phyloP scores from a whole-genome alignment of 2,888 invertebrate genomes.

The Priocnemis perturbator region DNA sequence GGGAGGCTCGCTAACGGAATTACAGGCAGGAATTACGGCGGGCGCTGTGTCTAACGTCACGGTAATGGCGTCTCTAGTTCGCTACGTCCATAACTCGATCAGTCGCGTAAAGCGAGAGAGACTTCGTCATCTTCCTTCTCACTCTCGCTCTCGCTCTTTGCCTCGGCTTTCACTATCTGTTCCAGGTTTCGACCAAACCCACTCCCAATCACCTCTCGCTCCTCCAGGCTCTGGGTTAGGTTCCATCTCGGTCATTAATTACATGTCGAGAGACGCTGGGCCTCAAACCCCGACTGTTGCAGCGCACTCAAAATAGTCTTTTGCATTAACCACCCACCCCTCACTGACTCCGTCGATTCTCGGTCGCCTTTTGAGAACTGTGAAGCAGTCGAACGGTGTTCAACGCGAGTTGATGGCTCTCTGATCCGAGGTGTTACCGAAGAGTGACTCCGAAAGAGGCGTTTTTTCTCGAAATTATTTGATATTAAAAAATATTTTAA shows the following conservation, averaged over 20 bases:
- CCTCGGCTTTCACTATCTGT: constrained; percentile 22
- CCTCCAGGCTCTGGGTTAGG: constrained; percentile 34
- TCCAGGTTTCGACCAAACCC: constrained; percentile 2
- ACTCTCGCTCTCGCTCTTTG: constrained; percentile 26
- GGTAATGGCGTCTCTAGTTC: constrained; percentile 47
- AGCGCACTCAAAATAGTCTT: constrained; percentile 49
- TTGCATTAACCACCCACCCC: constrained; percentile 44
- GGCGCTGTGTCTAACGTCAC: constrained; percentile 36
- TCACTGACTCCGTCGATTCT: neutral
- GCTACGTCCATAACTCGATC: constrained; percentile 51
- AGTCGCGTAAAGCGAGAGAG: constrained; percentile 25
- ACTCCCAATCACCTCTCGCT: constrained; percentile 26
- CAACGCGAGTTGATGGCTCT: too few relatives aligned
- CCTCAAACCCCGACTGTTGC: constrained; percentile 21
- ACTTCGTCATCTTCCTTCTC: constrained; percentile 14
- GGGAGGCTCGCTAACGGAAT: constrained; percentile 21
- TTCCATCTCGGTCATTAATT: constrained; percentile 62
- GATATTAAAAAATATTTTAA: too few relatives aligned
- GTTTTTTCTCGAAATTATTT: too few relatives aligned
- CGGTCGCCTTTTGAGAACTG: too few relatives aligned
- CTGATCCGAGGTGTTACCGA: too few relatives aligned
- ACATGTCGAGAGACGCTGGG: constrained; percentile 40
- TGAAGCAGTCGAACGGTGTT: too few relatives aligned
- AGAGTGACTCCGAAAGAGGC: too few relatives aligned
- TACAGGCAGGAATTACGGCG: constrained; percentile 22